Conservation (phyloP, 2,797 vertebrate species). For the Saxicola maurus region DNA sequence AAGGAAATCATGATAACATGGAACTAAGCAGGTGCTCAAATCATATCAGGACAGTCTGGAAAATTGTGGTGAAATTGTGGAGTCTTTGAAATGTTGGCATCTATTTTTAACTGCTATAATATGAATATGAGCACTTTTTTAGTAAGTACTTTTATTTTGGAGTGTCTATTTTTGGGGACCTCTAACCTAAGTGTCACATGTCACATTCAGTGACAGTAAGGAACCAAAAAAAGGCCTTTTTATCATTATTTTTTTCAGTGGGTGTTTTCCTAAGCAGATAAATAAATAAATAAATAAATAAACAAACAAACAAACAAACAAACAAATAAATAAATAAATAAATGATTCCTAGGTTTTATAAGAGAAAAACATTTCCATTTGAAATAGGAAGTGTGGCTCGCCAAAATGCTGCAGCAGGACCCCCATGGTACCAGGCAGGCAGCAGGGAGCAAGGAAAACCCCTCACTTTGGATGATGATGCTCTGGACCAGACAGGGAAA, state of each 20-base stretch:
- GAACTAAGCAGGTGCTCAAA: background rate
- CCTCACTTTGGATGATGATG: background rate
- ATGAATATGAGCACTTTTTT: background rate
- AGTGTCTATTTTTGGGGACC: background rate
- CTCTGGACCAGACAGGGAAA: background rate
- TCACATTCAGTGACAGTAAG: background rate
- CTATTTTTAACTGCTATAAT: background rate
- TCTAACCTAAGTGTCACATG: background rate
- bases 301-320: too few relatives aligned
- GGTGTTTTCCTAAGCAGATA: background rate
- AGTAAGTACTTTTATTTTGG: background rate
- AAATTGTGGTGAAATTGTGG: background rate
- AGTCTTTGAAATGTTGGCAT: background rate
- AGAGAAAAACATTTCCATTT: background rate
- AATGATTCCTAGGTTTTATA: background rate
- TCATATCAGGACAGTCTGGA: background rate
- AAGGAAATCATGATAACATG: background rate
- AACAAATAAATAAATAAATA: background rate
- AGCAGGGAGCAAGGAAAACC: background rate
- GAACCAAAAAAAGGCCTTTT: background rate
- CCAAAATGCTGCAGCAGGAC: background rate
- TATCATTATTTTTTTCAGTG: background rate
- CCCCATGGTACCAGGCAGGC: fast-evolving
- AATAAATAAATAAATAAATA: background rate
- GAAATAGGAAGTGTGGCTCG: background rate